Conservation (phyloP, 2,113 vertebrate species). For the Okapia johnstoni region DNA sequence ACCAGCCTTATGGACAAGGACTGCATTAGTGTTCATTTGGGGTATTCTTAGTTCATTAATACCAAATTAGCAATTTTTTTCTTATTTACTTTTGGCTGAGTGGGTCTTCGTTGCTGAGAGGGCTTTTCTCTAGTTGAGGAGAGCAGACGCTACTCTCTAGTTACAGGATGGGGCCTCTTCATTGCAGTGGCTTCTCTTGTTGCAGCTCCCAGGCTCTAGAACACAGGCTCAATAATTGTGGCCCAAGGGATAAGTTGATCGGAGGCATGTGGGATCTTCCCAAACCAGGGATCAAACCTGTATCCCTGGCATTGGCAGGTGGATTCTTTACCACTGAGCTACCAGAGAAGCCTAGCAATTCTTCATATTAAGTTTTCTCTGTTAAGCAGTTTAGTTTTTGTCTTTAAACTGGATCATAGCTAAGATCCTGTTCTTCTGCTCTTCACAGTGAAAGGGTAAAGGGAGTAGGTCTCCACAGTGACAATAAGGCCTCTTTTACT, state of each 20-base stretch:
- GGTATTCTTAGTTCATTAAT: background rate
- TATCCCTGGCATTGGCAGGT: background rate
- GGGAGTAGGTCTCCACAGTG: background rate
- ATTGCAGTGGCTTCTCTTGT: background rate
- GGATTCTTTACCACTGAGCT: background rate
- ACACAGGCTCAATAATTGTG: background rate
- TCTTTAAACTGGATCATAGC: background rate
- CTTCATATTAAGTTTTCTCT: background rate
- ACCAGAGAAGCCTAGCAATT: background rate
- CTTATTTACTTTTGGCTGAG: background rate
- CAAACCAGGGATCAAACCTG: background rate
- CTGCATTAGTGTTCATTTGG: background rate
- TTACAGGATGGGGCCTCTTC: rapidly evolving
- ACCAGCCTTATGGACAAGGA: background rate
- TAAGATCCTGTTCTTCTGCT: background rate
- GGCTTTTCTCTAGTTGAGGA: rapidly evolving
- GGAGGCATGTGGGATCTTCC: background rate
- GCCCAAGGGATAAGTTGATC: background rate
- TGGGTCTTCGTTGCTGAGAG: background rate
- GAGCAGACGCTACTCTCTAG: background rate
- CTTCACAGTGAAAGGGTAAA: background rate
- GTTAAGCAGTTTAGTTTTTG: background rate
- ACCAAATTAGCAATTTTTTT: background rate
- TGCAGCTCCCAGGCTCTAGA: background rate
- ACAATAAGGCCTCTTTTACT: background rate